Conservation (phyloP, 1,140 invertebrate genomes). For the Spodoptera litura region DNA sequence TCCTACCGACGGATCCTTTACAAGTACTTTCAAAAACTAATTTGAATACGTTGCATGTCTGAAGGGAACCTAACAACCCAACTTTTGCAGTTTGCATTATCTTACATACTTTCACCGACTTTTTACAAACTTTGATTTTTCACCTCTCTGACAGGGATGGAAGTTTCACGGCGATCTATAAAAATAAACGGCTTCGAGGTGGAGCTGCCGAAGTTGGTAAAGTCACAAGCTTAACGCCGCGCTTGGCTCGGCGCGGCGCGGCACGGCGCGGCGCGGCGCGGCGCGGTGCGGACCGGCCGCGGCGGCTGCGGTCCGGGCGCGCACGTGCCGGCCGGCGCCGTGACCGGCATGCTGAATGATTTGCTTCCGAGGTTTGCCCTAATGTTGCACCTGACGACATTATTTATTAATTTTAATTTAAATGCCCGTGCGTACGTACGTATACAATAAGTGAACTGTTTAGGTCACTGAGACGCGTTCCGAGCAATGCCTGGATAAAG, state of each 20-base stretch:
- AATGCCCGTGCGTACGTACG: background rate
- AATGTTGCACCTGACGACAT: slow-evolving; percentile 35
- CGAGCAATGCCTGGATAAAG: slow-evolving; percentile 3
- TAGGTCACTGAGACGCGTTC: slow-evolving; percentile 5
- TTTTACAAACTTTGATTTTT: slow-evolving; percentile 49
- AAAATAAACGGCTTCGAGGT: slow-evolving; percentile 41
- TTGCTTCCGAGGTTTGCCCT: slow-evolving; percentile 5
- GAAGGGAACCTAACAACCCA: slow-evolving; percentile 43
- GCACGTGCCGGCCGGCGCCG: background rate
- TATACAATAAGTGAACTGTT: slow-evolving; percentile 12
- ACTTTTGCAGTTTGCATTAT: slow-evolving; percentile 46
- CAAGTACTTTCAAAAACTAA: slow-evolving; percentile 44
- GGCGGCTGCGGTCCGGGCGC: background rate
- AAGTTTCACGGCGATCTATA: slow-evolving; percentile 46
- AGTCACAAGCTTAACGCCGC: background rate
- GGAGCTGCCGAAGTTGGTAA: slow-evolving; percentile 10
- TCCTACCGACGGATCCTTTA: background rate
- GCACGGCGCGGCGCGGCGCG: background rate
- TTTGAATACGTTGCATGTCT: slow-evolving; percentile 45
- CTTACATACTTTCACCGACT: slow-evolving; percentile 43
- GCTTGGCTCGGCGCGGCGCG: background rate
- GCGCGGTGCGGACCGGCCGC: background rate
- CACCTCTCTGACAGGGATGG: slow-evolving; percentile 41
- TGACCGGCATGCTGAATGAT: background rate
- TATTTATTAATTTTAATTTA: slow-evolving; percentile 33